Evolutionary conservation across 2,113 vertebrate species (phyloP).

Genomic region (Pteronura brasiliensis): DNA sequence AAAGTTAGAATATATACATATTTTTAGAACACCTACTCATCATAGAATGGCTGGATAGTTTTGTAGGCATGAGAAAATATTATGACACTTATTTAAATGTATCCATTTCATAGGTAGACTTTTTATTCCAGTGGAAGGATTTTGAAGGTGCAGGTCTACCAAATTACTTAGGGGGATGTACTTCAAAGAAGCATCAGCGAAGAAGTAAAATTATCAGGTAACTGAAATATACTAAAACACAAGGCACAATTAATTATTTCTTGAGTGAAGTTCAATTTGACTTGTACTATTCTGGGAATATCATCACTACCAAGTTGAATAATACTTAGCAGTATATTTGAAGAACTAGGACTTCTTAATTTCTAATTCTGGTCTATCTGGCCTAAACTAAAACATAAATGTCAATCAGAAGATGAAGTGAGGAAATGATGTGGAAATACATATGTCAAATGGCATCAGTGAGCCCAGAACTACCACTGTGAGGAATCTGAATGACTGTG

Average conservation of each 20-base stretch:
- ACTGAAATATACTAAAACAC: neutral
- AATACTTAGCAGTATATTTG: neutral
- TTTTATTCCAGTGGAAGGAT: neutral
- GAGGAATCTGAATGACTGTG: neutral
- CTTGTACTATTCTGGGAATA: neutral
- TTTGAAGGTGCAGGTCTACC: neutral
- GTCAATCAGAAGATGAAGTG: slow-evolving; percentile 27
- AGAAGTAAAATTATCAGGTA: neutral
- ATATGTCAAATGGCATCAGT: neutral
- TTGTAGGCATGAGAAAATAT: neutral
- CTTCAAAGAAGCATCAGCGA: neutral
- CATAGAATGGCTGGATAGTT: neutral
- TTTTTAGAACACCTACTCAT: neutral
- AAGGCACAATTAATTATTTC: neutral
- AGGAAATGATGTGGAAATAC: slow-evolving; percentile 12
- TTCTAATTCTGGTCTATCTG: neutral
- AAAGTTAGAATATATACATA: neutral
- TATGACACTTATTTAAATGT: neutral
- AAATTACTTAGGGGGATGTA: neutral
- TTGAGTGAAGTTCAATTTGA: neutral
- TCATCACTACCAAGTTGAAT: neutral
- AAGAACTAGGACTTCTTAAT: neutral
- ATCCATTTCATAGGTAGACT: neutral
- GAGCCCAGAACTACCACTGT: neutral
- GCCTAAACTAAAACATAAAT: neutral